phyloP scores from a whole-genome alignment of 2,113 vertebrate genomes.

The Fulica atra region DNA sequence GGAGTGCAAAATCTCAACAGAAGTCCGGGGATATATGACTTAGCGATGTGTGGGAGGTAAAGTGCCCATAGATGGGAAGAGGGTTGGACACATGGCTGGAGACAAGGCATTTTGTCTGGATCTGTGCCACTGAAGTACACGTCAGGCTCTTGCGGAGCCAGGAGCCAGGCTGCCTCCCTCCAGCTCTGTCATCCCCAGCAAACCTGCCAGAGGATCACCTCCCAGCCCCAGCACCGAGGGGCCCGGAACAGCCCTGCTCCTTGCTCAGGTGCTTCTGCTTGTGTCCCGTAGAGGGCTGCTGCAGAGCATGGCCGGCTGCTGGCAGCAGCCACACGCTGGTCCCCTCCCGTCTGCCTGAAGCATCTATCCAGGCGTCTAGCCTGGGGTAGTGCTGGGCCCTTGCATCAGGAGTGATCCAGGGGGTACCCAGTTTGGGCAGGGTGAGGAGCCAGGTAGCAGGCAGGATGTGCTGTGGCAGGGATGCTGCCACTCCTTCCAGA shows the following conservation, averaged over 20 bases:
- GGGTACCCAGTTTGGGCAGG: background rate
- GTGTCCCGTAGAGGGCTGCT: fast-evolving
- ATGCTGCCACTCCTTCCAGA: background rate
- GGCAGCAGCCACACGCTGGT: fast-evolving
- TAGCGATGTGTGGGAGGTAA: background rate
- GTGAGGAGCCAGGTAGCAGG: background rate
- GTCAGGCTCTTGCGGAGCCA: background rate
- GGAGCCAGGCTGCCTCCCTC: background rate
- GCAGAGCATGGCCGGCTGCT: background rate
- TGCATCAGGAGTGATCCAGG: fast-evolving
- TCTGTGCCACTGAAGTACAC: background rate
- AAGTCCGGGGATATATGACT: conserved; percentile 10
- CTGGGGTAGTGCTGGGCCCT: background rate
- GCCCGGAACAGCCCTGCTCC: background rate
- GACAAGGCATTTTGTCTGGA: background rate
- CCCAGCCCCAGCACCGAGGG: fast-evolving
- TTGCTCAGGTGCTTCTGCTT: background rate
- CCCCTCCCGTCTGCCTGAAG: background rate
- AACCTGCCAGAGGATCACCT: background rate
- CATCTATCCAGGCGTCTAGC: background rate
- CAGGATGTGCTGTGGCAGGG: background rate
- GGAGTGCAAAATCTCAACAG: background rate
- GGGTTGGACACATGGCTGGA: background rate
- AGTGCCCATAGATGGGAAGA: conserved; percentile 22
- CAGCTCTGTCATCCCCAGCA: background rate